Evolutionary conservation across 1,140 invertebrate genomes (phyloP).

Genomic region (Bombus polaris): DNA sequence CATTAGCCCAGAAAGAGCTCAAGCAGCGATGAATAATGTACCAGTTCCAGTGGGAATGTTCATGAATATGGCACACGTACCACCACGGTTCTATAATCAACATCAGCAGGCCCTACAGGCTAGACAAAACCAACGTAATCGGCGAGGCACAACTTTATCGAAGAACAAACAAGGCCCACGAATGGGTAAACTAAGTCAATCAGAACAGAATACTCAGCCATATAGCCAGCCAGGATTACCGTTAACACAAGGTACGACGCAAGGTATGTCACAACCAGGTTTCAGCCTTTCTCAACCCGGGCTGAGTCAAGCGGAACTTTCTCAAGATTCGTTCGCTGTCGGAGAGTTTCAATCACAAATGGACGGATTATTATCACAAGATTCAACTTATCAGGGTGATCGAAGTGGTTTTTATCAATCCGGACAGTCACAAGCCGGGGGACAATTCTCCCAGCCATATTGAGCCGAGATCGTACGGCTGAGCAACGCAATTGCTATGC

Average conservation of each 20-base stretch:
- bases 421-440: constrained; percentile 84
- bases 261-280: constrained; percentile 88
- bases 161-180: constrained; percentile 72
- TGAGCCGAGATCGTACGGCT: constrained; percentile 82
- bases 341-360: constrained; percentile 97
- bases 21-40: constrained; percentile 89
- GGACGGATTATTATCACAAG: constrained; percentile 96
- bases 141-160: constrained; percentile 61
- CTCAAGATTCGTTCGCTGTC: constrained; percentile 92
- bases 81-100: constrained; percentile 93
- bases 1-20: constrained; percentile 93
- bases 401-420: constrained; percentile 88
- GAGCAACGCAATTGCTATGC: constrained; percentile 81
- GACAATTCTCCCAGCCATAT: constrained; percentile 85
- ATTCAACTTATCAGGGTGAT: constrained; percentile 95
- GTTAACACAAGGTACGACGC: constrained; percentile 87
- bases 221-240: constrained; percentile 85
- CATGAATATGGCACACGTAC: constrained; percentile 95
- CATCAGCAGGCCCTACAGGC: constrained; percentile 88
- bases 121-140: constrained; percentile 80
- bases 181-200: constrained; percentile 78
- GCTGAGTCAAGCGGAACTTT: constrained; percentile 91
- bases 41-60: constrained; percentile 98
- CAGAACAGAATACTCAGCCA: constrained; percentile 84
- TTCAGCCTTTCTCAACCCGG: constrained; percentile 86